Evolutionary conservation across 1,140 invertebrate genomes (phyloP).

Genomic region (Sycobia sp.): DNA sequence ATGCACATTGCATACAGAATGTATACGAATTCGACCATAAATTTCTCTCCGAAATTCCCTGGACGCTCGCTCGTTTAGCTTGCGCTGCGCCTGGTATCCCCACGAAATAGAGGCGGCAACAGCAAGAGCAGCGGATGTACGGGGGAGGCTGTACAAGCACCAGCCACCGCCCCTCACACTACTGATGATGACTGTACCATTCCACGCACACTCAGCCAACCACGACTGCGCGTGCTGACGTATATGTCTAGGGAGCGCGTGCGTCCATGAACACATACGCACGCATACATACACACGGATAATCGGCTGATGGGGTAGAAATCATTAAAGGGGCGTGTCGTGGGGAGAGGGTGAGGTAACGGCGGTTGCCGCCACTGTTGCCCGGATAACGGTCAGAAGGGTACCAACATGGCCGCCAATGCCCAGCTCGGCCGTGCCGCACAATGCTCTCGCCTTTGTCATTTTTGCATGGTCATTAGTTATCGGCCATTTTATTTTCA

Average conservation of each 20-base stretch:
- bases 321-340: slow-evolving; percentile 64
- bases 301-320: slow-evolving; percentile 61
- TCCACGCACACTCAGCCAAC: not conserved
- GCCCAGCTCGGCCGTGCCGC: not conserved
- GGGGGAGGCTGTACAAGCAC: slow-evolving; percentile 49
- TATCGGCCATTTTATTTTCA: slow-evolving; percentile 65
- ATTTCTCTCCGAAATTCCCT: slow-evolving; percentile 34
- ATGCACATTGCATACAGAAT: too few species aligned
- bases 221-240: slow-evolving; percentile 6
- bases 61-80: slow-evolving; percentile 14
- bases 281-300: slow-evolving; percentile 28
- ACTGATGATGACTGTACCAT: slow-evolving; percentile 62
- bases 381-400: slow-evolving; percentile 64
- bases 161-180: too few species aligned
- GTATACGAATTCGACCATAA: slow-evolving; percentile 30
- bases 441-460: slow-evolving; percentile 32
- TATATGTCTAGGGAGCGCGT: too few species aligned
- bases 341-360: too few species aligned
- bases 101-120: not conserved
- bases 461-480: slow-evolving; percentile 62
- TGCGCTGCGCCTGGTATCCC: not conserved
- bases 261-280: not conserved
- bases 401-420: slow-evolving; percentile 59
- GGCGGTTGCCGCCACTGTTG: slow-evolving; percentile 51
- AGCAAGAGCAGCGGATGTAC: slow-evolving; percentile 22